Evolutionary conservation across 2,797 vertebrate genomes (phyloP), one percentile per base, ranked within the genome.

Genomic region (Discoglossus pictus): DNA sequence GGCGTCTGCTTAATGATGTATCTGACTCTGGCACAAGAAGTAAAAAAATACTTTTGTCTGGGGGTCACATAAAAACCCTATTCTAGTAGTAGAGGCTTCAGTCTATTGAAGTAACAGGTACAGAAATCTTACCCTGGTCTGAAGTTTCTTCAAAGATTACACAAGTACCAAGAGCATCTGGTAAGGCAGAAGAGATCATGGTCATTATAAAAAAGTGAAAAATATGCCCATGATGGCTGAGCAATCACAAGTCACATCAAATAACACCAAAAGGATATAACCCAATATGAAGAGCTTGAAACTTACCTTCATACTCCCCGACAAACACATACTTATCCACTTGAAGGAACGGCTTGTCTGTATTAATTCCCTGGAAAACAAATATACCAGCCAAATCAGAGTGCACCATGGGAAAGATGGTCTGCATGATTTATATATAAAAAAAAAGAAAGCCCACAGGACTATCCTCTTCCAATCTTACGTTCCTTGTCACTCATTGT

Each of bases 261-360:
- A 48, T 48, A 7, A 13, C 12, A 25, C 21, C 4, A 40, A 4
- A 23, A 48, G 4, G 20, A 44, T 6, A 5, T 6, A 23, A 13
- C 21, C 21, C 44, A n/a, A n/a, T n/a, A n/a, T n/a, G n/a, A n/a
- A n/a, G n/a, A n/a, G n/a, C n/a, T n/a, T 21, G 18, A 18, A 9
- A 48, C 12, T 74, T 87, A 96, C 95, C 93, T 92, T 98, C 94
- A 81, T 98, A 99, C 52, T 98, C 91, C 35, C 96, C 96, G 62
- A 93, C 92, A 88, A 99, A 98, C 20, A 98, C 92, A 2, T 94
- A 97, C 43, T 87, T 91, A 75, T 96, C 96, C 74, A 98, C 82
- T 78, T 99, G 97, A 80, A 99, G 88, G 83, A 98, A 90, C 42
- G 96, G 96, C 64, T 85, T 93, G 43, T 96, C 93, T 23, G 92